A percentile compares a stretch with the other conserved stretches of the same genome.
Conservation (phyloP, 2,113 vertebrate genomes). For the Scytalopus superciliaris region DNA sequence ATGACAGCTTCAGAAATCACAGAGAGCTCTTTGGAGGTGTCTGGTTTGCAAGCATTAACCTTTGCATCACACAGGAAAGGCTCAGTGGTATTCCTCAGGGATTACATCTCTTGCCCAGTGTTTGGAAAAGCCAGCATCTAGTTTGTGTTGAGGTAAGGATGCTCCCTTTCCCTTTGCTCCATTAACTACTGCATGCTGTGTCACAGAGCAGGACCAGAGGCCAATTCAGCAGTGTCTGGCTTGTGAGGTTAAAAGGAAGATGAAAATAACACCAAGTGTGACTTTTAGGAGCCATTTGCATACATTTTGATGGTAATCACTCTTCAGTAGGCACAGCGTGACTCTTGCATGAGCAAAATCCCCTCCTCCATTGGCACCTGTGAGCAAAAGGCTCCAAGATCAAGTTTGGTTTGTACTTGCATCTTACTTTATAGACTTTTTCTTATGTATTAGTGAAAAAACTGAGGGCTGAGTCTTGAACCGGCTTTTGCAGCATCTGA, state of each 20-base stretch:
- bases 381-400: background rate
- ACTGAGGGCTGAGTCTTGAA: conserved; percentile 12
- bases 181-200: background rate
- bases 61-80: background rate
- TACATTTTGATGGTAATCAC: background rate
- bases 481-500: background rate
- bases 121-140: background rate
- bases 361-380: background rate
- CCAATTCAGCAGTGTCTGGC: background rate
- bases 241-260: background rate
- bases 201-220: background rate
- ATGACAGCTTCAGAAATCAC: background rate
- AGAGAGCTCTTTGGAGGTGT: background rate
- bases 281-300: background rate
- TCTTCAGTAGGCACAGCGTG: background rate
- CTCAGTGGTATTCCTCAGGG: background rate
- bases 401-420: background rate
- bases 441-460: background rate
- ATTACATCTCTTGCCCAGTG: background rate
- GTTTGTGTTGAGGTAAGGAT: background rate
- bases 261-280: background rate
- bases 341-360: background rate
- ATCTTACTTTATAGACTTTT: background rate
- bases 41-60: background rate
- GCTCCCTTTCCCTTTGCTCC: background rate